Percentiles rank a stretch among this genome's conserved stretches.
phyloP scores from a whole-genome alignment of 1,140 invertebrate genomes.

The Dreissena rostriformis region DNA sequence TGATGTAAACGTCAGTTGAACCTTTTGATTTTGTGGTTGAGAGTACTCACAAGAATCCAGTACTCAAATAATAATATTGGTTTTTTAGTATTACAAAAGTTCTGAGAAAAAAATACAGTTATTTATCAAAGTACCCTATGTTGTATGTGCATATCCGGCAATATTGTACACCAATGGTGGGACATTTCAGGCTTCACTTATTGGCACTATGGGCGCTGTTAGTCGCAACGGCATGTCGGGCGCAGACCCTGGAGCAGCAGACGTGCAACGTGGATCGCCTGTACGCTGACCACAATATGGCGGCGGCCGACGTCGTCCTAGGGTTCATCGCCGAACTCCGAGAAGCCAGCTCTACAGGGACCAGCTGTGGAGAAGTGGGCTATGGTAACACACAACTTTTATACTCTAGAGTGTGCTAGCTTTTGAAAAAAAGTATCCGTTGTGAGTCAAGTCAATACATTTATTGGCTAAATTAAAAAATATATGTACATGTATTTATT shows the following conservation, averaged over 20 bases:
- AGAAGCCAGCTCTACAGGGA: constrained; percentile 33
- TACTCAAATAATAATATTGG: too few relatives aligned
- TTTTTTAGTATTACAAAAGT: too few relatives aligned
- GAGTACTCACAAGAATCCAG: too few relatives aligned
- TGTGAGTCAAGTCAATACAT: neutral
- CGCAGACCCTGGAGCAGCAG: constrained; percentile 52
- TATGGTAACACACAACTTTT: neutral
- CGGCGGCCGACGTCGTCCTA: constrained; percentile 58
- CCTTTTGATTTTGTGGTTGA: too few relatives aligned
- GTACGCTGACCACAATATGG: constrained; percentile 35
- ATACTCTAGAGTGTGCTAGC: neutral
- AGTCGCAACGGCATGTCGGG: neutral
- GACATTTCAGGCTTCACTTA: constrained; percentile 1
- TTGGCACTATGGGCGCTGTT: too few relatives aligned
- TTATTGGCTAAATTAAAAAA: neutral
- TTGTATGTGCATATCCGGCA: too few relatives aligned
- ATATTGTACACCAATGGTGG: too few relatives aligned
- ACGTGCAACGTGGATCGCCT: constrained; percentile 49
- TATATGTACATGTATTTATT: too few relatives aligned
- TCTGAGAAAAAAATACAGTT: too few relatives aligned
- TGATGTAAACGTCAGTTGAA: too few relatives aligned
- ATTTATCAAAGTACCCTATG: too few relatives aligned
- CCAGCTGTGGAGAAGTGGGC: constrained; percentile 54
- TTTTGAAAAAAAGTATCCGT: neutral
- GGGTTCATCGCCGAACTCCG: constrained; percentile 59